phyloP scores from a whole-genome alignment of 2,113 vertebrate genomes.

The Prinia subflava region DNA sequence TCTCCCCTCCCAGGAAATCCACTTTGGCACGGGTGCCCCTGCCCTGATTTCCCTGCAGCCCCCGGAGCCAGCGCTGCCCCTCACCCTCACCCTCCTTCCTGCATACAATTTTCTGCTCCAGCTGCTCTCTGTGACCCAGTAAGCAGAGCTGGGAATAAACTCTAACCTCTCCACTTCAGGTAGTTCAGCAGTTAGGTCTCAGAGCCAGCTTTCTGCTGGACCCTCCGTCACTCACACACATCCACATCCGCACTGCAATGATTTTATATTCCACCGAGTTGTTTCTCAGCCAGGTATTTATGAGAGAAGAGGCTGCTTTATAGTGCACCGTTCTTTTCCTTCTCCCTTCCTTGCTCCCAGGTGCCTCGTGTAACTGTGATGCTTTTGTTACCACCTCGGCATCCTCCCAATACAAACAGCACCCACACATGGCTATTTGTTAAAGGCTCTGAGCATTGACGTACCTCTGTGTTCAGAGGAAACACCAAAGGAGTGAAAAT shows the following conservation, averaged over 20 bases:
- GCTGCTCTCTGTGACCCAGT: not conserved
- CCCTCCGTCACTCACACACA: not conserved
- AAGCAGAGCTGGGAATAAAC: conserved; percentile 32
- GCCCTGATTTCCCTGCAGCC: not conserved
- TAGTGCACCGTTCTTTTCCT: not conserved
- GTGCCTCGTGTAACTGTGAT: conserved; percentile 70
- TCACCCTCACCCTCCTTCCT: not conserved
- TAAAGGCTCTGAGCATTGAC: conserved; percentile 52
- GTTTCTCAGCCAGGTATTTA: conserved; percentile 62
- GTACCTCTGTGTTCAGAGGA: conserved; percentile 44
- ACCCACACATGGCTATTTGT: conserved; percentile 62
- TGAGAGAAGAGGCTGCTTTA: conserved; percentile 61
- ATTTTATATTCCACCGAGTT: not conserved
- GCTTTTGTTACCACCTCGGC: conserved; percentile 72
- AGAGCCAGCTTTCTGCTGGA: conserved; percentile 30
- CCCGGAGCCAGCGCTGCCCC: accelerated
- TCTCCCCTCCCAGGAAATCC: not conserved
- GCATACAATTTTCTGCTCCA: conserved; percentile 10
- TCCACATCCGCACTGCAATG: not conserved
- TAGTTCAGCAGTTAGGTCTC: conserved; percentile 32
- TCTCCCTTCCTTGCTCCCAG: conserved; percentile 55
- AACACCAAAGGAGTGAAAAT: conserved; percentile 48
- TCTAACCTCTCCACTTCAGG: conserved; percentile 22
- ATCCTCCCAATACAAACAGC: conserved; percentile 72
- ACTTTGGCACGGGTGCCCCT: not conserved